A percentile compares a stretch with the other conserved stretches of the same genome.
Evolutionary conservation across 2,113 vertebrate genomes (phyloP).

Genomic region (Turnix velox): DNA sequence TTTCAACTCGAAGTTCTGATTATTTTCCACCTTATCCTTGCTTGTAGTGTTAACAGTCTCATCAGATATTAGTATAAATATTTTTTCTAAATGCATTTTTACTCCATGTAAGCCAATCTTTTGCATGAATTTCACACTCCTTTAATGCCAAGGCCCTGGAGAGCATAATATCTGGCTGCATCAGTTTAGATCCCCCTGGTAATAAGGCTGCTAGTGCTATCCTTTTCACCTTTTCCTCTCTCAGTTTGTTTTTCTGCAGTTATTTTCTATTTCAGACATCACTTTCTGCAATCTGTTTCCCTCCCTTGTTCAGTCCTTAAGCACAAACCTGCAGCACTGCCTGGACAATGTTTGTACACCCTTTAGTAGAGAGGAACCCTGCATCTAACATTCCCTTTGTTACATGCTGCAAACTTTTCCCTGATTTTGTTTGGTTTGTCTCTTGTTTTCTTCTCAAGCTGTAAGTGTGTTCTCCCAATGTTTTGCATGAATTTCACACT

Average conservation of each 20-base stretch:
- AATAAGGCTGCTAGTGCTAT: neutral
- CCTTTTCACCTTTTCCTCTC: neutral
- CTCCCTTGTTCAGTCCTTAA: neutral
- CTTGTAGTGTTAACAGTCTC: neutral
- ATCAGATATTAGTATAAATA: neutral
- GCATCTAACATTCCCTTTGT: neutral
- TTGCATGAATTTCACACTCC: neutral
- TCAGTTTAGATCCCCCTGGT: neutral
- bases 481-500: neutral
- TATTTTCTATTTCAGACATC: neutral
- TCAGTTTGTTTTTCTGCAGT: neutral
- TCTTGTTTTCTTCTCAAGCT: neutral
- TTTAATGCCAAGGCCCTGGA: neutral
- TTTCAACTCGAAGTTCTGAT: neutral
- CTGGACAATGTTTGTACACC: neutral
- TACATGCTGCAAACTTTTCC: neutral
- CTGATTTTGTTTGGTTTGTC: neutral
- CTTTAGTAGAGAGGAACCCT: neutral
- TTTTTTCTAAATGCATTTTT: neutral
- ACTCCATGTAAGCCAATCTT: neutral
- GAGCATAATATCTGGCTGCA: neutral
- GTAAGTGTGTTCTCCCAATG: neutral
- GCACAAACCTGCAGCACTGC: neutral
- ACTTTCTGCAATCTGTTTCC: neutral
- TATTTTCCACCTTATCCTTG: neutral